Evolutionary conservation across 2,888 invertebrate species (phyloP).

Genomic region (Lycocerus yunnanus): DNA sequence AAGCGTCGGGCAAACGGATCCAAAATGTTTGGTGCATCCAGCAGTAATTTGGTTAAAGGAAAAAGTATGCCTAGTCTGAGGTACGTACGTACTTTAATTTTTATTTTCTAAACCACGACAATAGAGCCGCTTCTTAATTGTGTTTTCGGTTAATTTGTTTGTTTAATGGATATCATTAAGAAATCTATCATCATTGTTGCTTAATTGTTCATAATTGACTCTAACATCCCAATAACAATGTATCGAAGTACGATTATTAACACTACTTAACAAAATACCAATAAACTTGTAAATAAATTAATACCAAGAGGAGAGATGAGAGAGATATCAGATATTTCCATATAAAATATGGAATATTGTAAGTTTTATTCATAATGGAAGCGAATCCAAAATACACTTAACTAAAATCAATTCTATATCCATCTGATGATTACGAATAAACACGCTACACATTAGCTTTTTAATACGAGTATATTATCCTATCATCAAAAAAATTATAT

Average conservation of each 20-base stretch:
- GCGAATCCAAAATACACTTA: no score
- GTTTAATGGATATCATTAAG: neutral
- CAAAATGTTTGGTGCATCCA: slow-evolving; percentile 57
- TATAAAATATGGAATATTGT: no score
- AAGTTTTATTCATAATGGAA: no score
- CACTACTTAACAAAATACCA: neutral
- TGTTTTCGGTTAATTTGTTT: neutral
- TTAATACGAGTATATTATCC: no score
- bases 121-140: neutral
- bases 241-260: neutral
- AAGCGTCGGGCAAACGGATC: slow-evolving; percentile 72
- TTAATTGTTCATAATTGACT: neutral
- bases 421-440: no score
- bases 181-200: neutral
- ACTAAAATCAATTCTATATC: no score
- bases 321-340: no score
- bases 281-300: neutral
- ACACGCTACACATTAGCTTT: no score
- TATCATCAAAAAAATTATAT: no score
- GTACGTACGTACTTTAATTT: slow-evolving; percentile 58
- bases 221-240: neutral
- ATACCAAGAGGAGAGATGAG: neutral
- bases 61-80: slow-evolving; percentile 96
- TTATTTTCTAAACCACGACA: neutral
- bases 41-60: slow-evolving; percentile 83